These are phyloP conservation scores for Timema cristinae DNA, from an alignment of 2,888 invertebrate genomes.

Conservation along the genomic window DNA sequence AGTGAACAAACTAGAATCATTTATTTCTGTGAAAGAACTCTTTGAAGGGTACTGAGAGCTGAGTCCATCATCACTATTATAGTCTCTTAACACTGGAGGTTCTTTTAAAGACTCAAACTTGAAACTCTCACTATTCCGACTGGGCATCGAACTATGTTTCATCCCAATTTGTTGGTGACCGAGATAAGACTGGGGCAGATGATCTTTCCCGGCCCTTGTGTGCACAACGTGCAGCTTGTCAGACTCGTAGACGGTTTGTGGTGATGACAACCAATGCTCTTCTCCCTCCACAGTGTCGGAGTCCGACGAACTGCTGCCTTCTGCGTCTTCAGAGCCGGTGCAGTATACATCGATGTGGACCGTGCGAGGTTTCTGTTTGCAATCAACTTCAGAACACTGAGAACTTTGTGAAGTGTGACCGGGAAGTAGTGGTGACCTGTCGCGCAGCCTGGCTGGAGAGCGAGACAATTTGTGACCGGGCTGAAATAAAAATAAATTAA, in stretches of 20 bases:
- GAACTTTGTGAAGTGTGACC: constrained; percentile 38
- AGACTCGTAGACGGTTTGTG: constrained; percentile 62
- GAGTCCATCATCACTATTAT: constrained; percentile 38
- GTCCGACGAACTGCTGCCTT: constrained; percentile 39
- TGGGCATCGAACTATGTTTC: constrained; percentile 1
- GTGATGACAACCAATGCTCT: constrained; percentile 47
- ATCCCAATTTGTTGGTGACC: constrained; percentile 9
- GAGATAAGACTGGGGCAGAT: constrained; percentile 46
- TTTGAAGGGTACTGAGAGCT: constrained; percentile 63
- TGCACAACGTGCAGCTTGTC: constrained; percentile 58
- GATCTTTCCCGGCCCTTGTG: constrained; percentile 46
- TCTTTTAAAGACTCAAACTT: constrained; percentile 18
- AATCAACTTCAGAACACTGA: constrained; percentile 26
- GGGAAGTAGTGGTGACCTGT: constrained; percentile 34
- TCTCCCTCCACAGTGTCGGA: constrained; percentile 41
- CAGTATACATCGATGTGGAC: constrained; percentile 74
- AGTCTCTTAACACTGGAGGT: constrained; percentile 18
- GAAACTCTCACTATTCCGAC: constrained; percentile 25
- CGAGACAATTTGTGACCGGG: too few relatives aligned
- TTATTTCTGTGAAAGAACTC: constrained; percentile 54
- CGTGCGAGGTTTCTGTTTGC: constrained; percentile 54
- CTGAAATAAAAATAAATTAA: too few relatives aligned
- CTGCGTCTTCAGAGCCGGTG: constrained; percentile 56
- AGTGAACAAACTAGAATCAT: constrained; percentile 8
- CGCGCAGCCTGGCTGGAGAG: constrained; percentile 37